Evolutionary conservation across 2,888 invertebrate genomes (phyloP).

Genomic region (Trichopoda pennipes): DNA sequence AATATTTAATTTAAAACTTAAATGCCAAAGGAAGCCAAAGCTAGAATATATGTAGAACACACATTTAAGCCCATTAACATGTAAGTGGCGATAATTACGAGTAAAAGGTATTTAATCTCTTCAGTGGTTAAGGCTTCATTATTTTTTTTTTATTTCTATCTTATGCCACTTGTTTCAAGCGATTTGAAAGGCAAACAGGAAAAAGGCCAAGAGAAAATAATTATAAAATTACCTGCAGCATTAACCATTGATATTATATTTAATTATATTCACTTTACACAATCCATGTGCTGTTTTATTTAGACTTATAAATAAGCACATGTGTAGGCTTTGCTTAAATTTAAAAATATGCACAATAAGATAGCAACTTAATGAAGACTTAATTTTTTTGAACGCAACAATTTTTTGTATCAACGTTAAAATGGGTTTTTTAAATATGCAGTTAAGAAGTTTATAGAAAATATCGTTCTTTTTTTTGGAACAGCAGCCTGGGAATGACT

Average conservation of each 20-base stretch:
- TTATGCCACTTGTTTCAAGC: conserved; percentile 24
- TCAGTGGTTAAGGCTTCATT: conserved; percentile 18
- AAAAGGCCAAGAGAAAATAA: conserved; percentile 1
- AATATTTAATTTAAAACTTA: conserved; percentile 22
- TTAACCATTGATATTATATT: conserved; percentile 32
- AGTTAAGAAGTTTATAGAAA: too few species aligned
- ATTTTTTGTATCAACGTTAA: too few species aligned
- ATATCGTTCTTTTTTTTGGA: too few species aligned
- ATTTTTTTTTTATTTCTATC: neutral
- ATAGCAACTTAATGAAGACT: too few species aligned
- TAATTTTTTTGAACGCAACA: too few species aligned
- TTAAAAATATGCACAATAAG: too few species aligned
- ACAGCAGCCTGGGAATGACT: too few species aligned
- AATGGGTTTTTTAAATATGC: too few species aligned
- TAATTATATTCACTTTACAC: conserved; percentile 3
- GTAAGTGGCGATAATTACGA: conserved; percentile 59
- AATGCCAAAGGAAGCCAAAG: neutral
- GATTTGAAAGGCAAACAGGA: neutral
- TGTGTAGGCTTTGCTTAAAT: too few species aligned
- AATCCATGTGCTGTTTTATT: too few species aligned
- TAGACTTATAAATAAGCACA: too few species aligned
- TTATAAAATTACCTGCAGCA: conserved; percentile 10
- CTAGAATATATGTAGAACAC: neutral
- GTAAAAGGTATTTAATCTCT: conserved; percentile 54
- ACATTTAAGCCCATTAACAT: conserved; percentile 36